Percentiles rank a stretch among this genome's conserved stretches.
Evolutionary conservation across 2,113 vertebrate genomes (phyloP).

Genomic region (Bostrychus sinensis): DNA sequence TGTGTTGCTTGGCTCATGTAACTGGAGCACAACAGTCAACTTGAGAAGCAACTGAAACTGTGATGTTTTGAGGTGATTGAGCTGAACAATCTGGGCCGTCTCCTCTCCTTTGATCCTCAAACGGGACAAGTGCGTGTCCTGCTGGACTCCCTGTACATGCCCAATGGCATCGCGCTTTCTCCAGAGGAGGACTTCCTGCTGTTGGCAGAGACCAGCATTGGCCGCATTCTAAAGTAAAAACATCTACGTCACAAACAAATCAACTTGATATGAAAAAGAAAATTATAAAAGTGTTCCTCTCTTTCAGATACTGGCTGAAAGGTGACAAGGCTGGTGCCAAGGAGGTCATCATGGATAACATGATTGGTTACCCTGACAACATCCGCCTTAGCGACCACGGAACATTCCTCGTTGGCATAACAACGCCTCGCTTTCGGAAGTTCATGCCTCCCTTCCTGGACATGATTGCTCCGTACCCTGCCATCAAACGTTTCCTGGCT

Average conservation of each 20-base stretch:
- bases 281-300: not conserved
- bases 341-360: slow-evolving; percentile 73
- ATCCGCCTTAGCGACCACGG: slow-evolving; percentile 73
- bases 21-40: not conserved
- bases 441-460: slow-evolving; percentile 76
- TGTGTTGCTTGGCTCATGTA: not conserved
- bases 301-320: slow-evolving; percentile 74
- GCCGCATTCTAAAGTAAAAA: slow-evolving; percentile 65
- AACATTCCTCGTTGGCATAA: slow-evolving; percentile 77
- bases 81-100: slow-evolving; percentile 72
- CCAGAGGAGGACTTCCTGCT: slow-evolving; percentile 71
- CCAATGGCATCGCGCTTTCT: slow-evolving; percentile 75
- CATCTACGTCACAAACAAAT: not conserved
- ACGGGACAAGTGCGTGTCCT: slow-evolving; percentile 50
- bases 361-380: slow-evolving; percentile 81
- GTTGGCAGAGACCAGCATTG: slow-evolving; percentile 77
- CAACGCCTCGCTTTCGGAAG: slow-evolving; percentile 64
- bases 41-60: not conserved
- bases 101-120: slow-evolving; percentile 68
- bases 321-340: slow-evolving; percentile 71
- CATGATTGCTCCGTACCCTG: slow-evolving; percentile 70
- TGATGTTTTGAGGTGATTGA: slow-evolving; percentile 67
- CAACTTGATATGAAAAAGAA: not conserved
- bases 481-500: slow-evolving; percentile 74
- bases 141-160: slow-evolving; percentile 77